Conservation (phyloP, 2,888 invertebrate species). For the Litoditis marina region DNA sequence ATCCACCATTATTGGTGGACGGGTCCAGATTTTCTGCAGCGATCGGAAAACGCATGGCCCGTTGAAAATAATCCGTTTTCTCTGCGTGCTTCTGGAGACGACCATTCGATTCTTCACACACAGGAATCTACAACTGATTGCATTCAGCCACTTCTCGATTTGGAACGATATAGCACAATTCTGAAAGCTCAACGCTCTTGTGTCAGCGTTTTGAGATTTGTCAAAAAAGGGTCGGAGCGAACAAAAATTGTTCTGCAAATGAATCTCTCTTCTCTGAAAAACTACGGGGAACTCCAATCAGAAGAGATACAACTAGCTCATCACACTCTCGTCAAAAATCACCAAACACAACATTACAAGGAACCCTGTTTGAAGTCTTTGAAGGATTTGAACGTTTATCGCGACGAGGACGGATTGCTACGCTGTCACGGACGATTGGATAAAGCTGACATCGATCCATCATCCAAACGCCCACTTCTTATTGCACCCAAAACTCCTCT, state of each 20-base stretch:
- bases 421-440: neutral
- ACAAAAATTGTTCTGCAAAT: no score
- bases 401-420: neutral
- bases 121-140: no score
- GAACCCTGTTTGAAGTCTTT: neutral
- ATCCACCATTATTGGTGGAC: neutral
- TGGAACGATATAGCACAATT: neutral
- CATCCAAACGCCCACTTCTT: neutral
- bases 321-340: neutral
- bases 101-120: neutral
- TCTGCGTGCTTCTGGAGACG: neutral
- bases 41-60: neutral
- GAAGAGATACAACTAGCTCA: slow-evolving; percentile 4
- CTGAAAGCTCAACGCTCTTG: neutral
- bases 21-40: neutral
- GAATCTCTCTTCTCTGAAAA: neutral
- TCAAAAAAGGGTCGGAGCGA: neutral
- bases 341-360: neutral
- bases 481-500: neutral
- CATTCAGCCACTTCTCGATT: neutral
- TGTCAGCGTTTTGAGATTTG: neutral
- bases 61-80: neutral
- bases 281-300: neutral
- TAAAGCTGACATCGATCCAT: neutral
- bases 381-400: neutral